Evolutionary conservation across 2,888 invertebrate genomes (phyloP), one percentile per base, ranked within the genome.

Genomic region (Cerastis leucographa): DNA sequence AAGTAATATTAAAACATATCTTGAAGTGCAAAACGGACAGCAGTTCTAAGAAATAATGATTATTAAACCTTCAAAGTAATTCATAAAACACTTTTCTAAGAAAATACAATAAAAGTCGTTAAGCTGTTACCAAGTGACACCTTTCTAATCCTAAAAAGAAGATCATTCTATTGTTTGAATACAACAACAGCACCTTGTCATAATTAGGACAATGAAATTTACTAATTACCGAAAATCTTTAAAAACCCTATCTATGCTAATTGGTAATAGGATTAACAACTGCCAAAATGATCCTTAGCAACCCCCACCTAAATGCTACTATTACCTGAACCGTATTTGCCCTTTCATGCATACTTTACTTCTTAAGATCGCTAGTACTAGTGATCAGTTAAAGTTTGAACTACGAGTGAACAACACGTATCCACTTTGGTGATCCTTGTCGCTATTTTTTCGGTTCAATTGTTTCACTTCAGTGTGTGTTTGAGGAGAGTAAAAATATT

Each of bases 181-280:
- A 56, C 62, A n/a, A 46, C 35, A 61, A 62, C 56, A 62, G 25
- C 29, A 42, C 25, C 44, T 40, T 22, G 14, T n/a, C 19, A 22
- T 51, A 49, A 65, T 67, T 49, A 44, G 12, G 11, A 56, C 54
- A 44, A 35, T 19, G 40, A 22, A n/a, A 65, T 76, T 70, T 25
- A 51, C 83, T 71, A 64, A 71, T 67, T 62, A 51, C 59, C 14
- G 2, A 4, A 49, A 42, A 61, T 51, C 22, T 17, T 69, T 71
- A 64, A 54, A 19, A 65, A 25, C 65, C 65, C 61, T 68, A 65
- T 0, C 17, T 5, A 14, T 9, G n/a, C 25, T 22, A 49, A 35
- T 78, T 46, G 35, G 19, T 71, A 49, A 69, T 56, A 40, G 29
- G 51, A 71, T 56, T 25, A 70, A 35, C 40, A 17, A 54, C 2